A percentile compares a stretch with the other conserved stretches of the same genome.
Evolutionary conservation across 2,113 vertebrate species (phyloP).

Genomic region (Chloebia gouldiae): DNA sequence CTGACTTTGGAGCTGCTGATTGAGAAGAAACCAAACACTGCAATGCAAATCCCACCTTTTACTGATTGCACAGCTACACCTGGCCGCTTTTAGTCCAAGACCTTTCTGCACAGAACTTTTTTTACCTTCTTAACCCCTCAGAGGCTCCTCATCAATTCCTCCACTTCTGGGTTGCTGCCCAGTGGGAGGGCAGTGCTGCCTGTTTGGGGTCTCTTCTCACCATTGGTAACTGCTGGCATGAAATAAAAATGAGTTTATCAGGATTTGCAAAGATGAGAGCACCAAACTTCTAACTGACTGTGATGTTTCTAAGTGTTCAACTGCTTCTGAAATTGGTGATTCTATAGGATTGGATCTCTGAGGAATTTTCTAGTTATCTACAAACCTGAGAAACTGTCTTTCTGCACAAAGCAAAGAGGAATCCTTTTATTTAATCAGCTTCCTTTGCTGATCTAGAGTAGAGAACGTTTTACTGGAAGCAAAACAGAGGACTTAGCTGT

Average conservation of each 20-base stretch:
- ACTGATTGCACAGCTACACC: background rate
- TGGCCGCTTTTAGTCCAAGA: background rate
- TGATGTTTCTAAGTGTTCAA: background rate
- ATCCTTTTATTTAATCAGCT: background rate
- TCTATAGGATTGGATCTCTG: background rate
- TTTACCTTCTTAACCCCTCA: background rate
- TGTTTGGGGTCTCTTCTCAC: background rate
- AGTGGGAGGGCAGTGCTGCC: background rate
- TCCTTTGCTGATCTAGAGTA: background rate
- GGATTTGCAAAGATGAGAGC: background rate
- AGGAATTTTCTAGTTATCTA: background rate
- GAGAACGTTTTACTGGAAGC: background rate
- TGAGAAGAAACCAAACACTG: background rate
- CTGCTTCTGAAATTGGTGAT: background rate
- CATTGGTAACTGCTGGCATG: background rate
- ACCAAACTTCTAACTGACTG: background rate
- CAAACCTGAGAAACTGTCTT: background rate
- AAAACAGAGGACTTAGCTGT: background rate
- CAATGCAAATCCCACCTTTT: background rate
- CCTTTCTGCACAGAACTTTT: background rate
- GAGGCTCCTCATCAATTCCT: background rate
- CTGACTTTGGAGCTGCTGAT: background rate
- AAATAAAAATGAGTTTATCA: background rate
- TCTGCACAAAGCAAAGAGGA: background rate
- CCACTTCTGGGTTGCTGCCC: background rate